phyloP scores from a whole-genome alignment of 2,797 vertebrate species.

The Acanthurus lineatus region DNA sequence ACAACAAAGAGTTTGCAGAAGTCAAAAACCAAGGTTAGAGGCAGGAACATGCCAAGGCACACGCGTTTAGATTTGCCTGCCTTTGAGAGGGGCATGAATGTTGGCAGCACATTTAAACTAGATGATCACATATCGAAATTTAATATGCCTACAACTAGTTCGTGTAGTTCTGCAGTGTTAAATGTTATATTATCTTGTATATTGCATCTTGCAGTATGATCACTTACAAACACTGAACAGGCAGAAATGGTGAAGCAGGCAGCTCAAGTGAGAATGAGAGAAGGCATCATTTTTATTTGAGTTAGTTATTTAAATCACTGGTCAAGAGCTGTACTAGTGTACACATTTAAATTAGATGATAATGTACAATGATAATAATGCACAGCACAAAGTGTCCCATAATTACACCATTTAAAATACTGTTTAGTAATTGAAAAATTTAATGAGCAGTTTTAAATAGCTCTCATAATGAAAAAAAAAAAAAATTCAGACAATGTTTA shows the following conservation, averaged over 20 bases:
- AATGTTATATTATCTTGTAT: background rate
- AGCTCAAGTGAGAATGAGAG: background rate
- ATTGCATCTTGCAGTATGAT: background rate
- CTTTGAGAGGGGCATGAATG: conserved; percentile 43
- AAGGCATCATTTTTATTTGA: too few relatives aligned
- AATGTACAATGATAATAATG: too few relatives aligned
- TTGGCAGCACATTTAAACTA: conserved; percentile 25
- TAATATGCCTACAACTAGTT: background rate
- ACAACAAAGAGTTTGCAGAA: conserved; percentile 98
- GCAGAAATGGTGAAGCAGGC: background rate
- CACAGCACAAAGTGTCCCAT: too few relatives aligned
- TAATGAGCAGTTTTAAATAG: too few relatives aligned
- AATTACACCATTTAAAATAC: too few relatives aligned
- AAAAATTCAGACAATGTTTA: too few relatives aligned
- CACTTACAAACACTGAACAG: background rate
- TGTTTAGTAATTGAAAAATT: too few relatives aligned
- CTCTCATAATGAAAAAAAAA: too few relatives aligned
- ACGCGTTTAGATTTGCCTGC: conserved; percentile 26
- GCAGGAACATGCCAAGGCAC: conserved; percentile 10
- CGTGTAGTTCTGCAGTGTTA: background rate
- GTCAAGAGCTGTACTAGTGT: too few relatives aligned
- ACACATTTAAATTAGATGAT: too few relatives aligned
- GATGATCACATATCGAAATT: conserved; percentile 2
- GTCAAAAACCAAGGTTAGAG: conserved; percentile 98
- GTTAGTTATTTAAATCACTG: too few relatives aligned